Evolutionary conservation across 1,140 invertebrate species (phyloP), one percentile per base, ranked within the genome.

Genomic region (Arion vulgaris): DNA sequence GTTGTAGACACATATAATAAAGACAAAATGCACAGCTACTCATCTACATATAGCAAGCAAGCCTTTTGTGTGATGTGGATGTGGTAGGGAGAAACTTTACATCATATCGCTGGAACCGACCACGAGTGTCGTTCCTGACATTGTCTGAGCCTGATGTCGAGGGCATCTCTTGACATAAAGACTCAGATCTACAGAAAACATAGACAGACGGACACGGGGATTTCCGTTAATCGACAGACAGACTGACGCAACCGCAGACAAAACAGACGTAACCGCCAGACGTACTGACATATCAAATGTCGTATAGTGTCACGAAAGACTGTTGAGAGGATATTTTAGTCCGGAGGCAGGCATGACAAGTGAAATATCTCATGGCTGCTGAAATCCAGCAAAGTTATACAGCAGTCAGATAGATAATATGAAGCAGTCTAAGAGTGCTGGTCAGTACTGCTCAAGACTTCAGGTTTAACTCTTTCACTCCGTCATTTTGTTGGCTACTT

Each of bases 221-320:
- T 66, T 66, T 66, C 62, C 62, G 62, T 34, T 66, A 66, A 66
- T 66, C 17, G 62, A 66, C 62, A 66, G 62, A 32, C 62, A 32
- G 62, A 66, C 62, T 66, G 62, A 66, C 62, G 62, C 62, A 66
- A 66, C 62, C n/a, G 28, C 62, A 66, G 62, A 66, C 62, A 34
- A 32, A 66, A 28, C 62, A 66, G 62, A 66, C 11, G 62, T 34
- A 66, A 28, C 28, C 2, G 62, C 19, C 62, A 32, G 62, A 66
- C 62, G 32, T 32, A 66, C 28, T 66, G 62, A 34, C 62, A 66
- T 32, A 66, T 32, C 7, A 34, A 66, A 66, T 32, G 62, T 32
- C 62, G 28, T n/a, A 66, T 66, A 34, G 62, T 66, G 62, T 32
- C 62, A 66, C 62, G 62, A 28, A 34, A 34, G 32, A 17, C 2